Base-by-base conservation (phyloP, 1,140 invertebrate genomes). In the Mactra quadrangularis region DNA sequence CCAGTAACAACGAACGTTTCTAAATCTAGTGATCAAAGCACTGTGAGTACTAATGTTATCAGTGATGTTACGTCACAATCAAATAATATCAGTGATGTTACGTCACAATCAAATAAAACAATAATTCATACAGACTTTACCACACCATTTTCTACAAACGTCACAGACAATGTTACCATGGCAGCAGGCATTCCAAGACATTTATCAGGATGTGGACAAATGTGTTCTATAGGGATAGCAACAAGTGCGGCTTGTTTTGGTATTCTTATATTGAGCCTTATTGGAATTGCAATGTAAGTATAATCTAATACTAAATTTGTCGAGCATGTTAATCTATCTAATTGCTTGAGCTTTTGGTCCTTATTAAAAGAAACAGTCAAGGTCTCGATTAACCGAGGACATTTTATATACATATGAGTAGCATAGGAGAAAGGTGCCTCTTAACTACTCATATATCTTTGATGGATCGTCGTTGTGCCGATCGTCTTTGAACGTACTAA, bases 241-340 rank as follows among this genome's bases (percentile, higher is more conserved):
- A 68, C 64, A 7, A 41, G 64, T 17, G 64, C 64, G 1, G 64
- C 33, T 3, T 68, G 64, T 31, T n/a, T 68, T 7, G 22, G 41
- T 50, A 29, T 68, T 17, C 64, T 68, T 7, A 22, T 50, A 11
- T n/a, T 68, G n/a, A 38, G 45, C 3, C 3, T 68, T 4, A 50
- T 68, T 17, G 64, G 38, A 19, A 15, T 68, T 1, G 41, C 45
- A 29, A 68, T 27, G 38, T 64, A 64, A 64, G 60, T 64, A 45
- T 1, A 11, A 11, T 47, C 45, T 47, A 11, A n/a, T n/a, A n/a
- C n/a, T n/a, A n/a, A n/a, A n/a, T n/a, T n/a, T n/a, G n/a, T n/a
- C n/a, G n/a, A n/a, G n/a, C n/a, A n/a, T n/a, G n/a, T n/a, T n/a
- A n/a, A n/a, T n/a, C n/a, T n/a, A n/a, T n/a, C n/a, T n/a, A n/a